Conservation (phyloP, 2,888 invertebrate species). For the Sinotaia quadrata region DNA sequence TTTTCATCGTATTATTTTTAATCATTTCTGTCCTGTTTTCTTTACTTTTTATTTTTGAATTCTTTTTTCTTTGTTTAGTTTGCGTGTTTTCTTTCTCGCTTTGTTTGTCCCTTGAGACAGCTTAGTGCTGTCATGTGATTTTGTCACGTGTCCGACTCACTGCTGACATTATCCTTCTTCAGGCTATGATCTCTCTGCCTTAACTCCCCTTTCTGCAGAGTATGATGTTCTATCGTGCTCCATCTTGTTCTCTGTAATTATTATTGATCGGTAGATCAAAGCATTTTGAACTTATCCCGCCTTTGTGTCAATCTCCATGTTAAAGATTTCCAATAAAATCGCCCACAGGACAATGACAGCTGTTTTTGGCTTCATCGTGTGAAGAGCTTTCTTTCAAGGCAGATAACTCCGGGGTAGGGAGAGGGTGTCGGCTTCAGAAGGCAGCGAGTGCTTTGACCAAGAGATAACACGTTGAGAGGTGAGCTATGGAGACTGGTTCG, state of each 20-base stretch:
- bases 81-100: too few species aligned
- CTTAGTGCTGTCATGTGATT: too few species aligned
- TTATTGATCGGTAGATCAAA: not conserved
- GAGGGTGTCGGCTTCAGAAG: not conserved
- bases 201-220: not conserved
- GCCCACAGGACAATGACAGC: not conserved
- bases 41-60: too few species aligned
- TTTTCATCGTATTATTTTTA: too few species aligned
- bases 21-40: too few species aligned
- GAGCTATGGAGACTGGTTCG: not conserved
- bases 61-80: too few species aligned
- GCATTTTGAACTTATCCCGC: not conserved
- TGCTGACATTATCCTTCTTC: not conserved
- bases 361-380: not conserved
- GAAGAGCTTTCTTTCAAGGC: not conserved
- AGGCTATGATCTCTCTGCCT: not conserved
- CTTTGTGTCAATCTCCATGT: not conserved
- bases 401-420: not conserved
- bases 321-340: constrained; percentile 4
- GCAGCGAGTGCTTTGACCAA: not conserved
- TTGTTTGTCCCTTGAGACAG: too few species aligned
- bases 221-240: not conserved
- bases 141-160: not conserved
- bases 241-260: not conserved
- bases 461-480: not conserved